Evolutionary conservation across 2,888 invertebrate genomes (phyloP).

Genomic region (Bellardia pandia): DNA sequence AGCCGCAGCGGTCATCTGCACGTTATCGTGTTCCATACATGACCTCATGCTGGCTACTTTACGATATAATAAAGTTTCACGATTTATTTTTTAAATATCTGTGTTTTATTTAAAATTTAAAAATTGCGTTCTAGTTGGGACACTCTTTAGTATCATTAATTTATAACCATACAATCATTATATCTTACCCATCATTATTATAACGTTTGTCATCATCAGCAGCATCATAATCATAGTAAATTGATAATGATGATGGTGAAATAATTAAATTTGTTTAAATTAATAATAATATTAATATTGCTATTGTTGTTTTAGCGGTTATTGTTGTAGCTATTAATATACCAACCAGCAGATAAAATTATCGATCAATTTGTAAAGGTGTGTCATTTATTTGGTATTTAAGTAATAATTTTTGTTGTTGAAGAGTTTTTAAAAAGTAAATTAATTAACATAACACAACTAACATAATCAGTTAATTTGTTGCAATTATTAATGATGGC

Average conservation of each 20-base stretch:
- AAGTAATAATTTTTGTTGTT: constrained; percentile 9
- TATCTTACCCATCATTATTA: not conserved
- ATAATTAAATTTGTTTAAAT: constrained; percentile 16
- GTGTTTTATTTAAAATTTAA: too few species aligned
- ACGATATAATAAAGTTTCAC: too few species aligned
- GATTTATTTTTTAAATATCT: too few species aligned
- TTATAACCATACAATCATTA: not conserved
- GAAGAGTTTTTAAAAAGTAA: constrained; percentile 16
- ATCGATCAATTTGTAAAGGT: constrained; percentile 25
- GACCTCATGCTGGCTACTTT: too few species aligned
- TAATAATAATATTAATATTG: not conserved
- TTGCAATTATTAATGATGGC: constrained; percentile 54
- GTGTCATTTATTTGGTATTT: constrained; percentile 1
- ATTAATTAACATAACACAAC: constrained; percentile 22
- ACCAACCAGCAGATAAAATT: constrained; percentile 1
- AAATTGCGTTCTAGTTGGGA: too few species aligned
- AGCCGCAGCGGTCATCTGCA: too few species aligned
- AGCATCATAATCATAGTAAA: not conserved
- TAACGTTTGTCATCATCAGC: not conserved
- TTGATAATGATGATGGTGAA: constrained; percentile 3
- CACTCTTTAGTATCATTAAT: too few species aligned
- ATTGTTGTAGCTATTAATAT: not conserved
- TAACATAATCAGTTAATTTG: constrained; percentile 58
- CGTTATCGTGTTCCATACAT: too few species aligned
- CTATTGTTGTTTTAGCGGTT: not conserved